Base-by-base conservation (phyloP, 2,113 vertebrate genomes). In the Rafetus swinhoei region DNA sequence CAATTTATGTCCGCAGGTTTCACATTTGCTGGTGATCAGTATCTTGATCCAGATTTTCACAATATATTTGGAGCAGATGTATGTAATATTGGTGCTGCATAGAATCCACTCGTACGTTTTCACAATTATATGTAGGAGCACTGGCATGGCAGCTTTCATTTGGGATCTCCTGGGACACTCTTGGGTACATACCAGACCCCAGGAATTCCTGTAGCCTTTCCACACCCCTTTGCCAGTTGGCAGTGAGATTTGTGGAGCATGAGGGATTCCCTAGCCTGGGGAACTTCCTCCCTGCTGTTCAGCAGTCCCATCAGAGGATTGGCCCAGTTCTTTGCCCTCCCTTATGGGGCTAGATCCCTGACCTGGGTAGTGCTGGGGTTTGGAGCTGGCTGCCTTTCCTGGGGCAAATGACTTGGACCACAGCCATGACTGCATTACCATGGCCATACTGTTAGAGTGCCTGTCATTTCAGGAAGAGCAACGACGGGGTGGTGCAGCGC, bases 401-500 rank as follows among this genome's bases (percentile, higher is more conserved):
- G 14, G 29, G 7, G 12, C 29, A 65, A 6, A 65, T 65, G 60
- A 27, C 32, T 69, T 4, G 4, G 65, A 19, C 16, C n/a, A 29
- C 62, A 65, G 29, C 62, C 29, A 7, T 65, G 7, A 25, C 32
- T 7, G 3, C 55, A 27, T 35, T 9, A 16, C 24, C 35, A 16
- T 4, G 8, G 5, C 12, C 9, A 9, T 11, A 2, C 2, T 21
- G 11, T 4, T 45, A 12, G 10, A 6, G 22, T 56, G 6, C 18
- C 50, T 60, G n/a, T 29, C 16, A 5, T n/a, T 86, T 1, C 91
- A 99, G 99, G 88, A 99, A 99, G 95, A 99, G 98, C 94, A 99
- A 97, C 5, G 99, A 99, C 21, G 97, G 98, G 13, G 95, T 98
- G 13, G 98, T 99, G 24, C 99, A 99, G 93, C 98, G 99, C 29